phyloP scores from a whole-genome alignment of 2,888 invertebrate species.

The Limenitis camilla region DNA sequence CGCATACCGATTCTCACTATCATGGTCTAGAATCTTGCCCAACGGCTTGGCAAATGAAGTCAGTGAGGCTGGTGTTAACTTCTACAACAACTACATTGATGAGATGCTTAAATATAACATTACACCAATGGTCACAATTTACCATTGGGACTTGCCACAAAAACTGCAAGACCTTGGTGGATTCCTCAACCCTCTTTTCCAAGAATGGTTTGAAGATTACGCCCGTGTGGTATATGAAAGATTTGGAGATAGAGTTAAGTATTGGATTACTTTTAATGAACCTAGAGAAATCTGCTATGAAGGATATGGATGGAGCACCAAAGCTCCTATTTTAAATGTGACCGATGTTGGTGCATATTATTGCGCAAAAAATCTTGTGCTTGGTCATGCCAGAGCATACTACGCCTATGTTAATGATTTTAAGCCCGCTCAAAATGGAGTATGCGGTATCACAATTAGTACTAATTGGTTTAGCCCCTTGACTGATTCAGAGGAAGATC shows the following conservation, averaged over 20 bases:
- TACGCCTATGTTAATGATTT: conserved; percentile 51
- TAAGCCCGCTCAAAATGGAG: conserved; percentile 36
- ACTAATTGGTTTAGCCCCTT: conserved; percentile 40
- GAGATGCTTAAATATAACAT: conserved; percentile 76
- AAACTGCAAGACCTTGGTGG: conserved; percentile 73
- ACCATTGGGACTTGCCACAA: conserved; percentile 73
- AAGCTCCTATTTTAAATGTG: conserved; percentile 48
- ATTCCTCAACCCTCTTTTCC: conserved; percentile 51
- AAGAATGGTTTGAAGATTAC: conserved; percentile 66
- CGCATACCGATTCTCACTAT: conserved; percentile 71
- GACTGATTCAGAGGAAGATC: conserved; percentile 43
- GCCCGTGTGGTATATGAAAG: conserved; percentile 52
- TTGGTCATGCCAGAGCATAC: conserved; percentile 71
- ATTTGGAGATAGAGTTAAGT: conserved; percentile 67
- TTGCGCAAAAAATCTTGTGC: conserved; percentile 62
- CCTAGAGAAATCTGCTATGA: conserved; percentile 53
- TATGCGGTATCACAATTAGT: conserved; percentile 36
- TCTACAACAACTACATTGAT: conserved; percentile 78
- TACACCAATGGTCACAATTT: conserved; percentile 73
- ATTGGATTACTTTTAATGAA: conserved; percentile 77
- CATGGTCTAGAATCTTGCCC: conserved; percentile 78
- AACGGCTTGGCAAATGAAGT: conserved; percentile 64
- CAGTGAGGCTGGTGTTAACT: conserved; percentile 75
- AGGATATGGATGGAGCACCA: conserved; percentile 55
- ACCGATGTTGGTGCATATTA: conserved; percentile 64